phyloP scores from a whole-genome alignment of 2,113 vertebrate genomes.

The Hippopotamus amphibius region DNA sequence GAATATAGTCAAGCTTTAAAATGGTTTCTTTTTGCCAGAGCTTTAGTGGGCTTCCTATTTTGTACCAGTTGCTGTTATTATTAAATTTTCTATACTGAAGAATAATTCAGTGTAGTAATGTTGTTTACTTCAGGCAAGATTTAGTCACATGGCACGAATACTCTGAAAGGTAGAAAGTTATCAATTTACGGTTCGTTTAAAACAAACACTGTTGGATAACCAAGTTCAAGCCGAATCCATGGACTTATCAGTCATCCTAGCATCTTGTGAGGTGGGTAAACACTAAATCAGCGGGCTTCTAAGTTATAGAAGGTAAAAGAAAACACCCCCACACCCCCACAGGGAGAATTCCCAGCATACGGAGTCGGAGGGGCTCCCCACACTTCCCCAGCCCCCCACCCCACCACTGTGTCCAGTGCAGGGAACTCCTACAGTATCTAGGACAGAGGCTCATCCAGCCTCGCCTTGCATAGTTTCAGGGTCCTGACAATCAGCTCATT shows the following conservation, averaged over 20 bases:
- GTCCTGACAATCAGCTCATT: not conserved
- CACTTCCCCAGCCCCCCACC: not conserved
- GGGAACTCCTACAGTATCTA: not conserved
- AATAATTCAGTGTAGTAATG: not conserved
- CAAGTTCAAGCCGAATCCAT: not conserved
- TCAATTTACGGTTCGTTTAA: not conserved
- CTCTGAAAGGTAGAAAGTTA: not conserved
- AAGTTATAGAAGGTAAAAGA: not conserved
- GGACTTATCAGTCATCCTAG: not conserved
- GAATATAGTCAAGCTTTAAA: not conserved
- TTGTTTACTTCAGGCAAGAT: constrained; percentile 28
- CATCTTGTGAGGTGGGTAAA: not conserved
- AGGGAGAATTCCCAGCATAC: not conserved
- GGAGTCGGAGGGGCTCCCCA: not conserved
- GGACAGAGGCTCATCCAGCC: not conserved
- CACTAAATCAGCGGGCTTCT: not conserved
- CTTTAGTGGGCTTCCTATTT: not conserved
- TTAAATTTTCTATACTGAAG: constrained; percentile 26
- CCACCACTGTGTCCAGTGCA: not conserved
- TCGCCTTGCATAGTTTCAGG: not conserved
- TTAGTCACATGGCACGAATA: constrained; percentile 21
- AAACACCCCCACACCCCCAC: not conserved
- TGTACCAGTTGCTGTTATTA: not conserved
- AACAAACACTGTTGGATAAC: constrained; percentile 6
- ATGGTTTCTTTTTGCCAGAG: not conserved